phyloP scores from a whole-genome alignment of 1,140 invertebrate species.

The Caenorhabditis briggsae region DNA sequence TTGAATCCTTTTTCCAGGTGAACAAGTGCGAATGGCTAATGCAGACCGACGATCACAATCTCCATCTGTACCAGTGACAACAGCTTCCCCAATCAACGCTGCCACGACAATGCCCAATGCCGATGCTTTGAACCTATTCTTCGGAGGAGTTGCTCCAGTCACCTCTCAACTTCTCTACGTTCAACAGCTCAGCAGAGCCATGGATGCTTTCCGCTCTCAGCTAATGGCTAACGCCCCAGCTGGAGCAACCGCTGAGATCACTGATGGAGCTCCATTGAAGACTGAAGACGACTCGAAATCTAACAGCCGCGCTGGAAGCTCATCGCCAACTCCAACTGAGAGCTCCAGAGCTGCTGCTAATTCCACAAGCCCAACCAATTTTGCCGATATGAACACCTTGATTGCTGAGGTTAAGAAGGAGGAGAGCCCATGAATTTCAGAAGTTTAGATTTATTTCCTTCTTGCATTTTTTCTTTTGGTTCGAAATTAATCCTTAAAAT shows the following conservation, averaged over 20 bases:
- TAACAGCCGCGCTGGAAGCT: conserved; percentile 13
- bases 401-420: conserved; percentile 33
- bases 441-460: not conserved
- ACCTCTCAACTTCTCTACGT: conserved; percentile 24
- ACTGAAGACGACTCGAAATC: conserved; percentile 33
- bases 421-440: conserved; percentile 3
- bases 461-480: not conserved
- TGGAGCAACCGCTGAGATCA: not conserved
- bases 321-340: conserved; percentile 24
- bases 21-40: conserved; percentile 44
- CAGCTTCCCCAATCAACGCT: conserved; percentile 4
- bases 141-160: conserved; percentile 27
- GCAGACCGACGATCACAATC: conserved; percentile 32
- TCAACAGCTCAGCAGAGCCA: conserved; percentile 18
- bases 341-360: not conserved
- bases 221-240: not conserved
- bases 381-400: conserved; percentile 32
- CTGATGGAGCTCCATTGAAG: conserved; percentile 1
- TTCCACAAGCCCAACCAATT: conserved; percentile 25
- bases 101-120: conserved; percentile 1
- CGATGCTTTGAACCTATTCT: conserved; percentile 16
- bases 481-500: not conserved
- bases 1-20: not conserved
- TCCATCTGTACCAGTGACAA: conserved; percentile 9
- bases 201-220: conserved; percentile 23